These are phyloP conservation scores for Eonycteris spelaea DNA, from an alignment of 2,113 vertebrate species.

Conservation along the genomic window DNA sequence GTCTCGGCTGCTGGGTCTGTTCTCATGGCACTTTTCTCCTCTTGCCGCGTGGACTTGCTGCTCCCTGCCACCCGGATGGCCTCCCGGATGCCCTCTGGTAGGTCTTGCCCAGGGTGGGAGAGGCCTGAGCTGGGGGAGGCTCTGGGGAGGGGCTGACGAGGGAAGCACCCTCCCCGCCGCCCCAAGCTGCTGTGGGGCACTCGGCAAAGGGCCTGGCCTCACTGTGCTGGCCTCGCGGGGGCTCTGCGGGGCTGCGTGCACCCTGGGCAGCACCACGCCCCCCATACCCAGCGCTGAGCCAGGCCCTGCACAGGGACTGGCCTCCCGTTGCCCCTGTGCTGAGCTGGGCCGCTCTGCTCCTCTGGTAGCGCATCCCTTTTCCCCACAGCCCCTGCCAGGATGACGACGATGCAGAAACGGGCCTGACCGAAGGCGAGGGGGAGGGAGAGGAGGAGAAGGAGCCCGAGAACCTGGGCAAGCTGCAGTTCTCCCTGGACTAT, in stretches of 20 bases:
- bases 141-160: neutral
- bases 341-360: rapidly evolving
- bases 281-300: neutral
- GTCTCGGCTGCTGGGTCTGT: neutral
- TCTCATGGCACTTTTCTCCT: neutral
- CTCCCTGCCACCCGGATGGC: too few relatives aligned
- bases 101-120: neutral
- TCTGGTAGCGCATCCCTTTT: too few relatives aligned
- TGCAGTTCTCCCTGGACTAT: slow-evolving; percentile 97
- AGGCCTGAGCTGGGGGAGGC: neutral
- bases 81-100: slow-evolving; percentile 31
- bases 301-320: neutral
- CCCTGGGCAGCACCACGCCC: neutral
- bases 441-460: slow-evolving; percentile 97
- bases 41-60: neutral
- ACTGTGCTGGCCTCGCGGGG: neutral
- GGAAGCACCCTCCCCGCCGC: neutral
- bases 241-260: neutral
- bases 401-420: slow-evolving; percentile 91
- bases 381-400: slow-evolving; percentile 80
- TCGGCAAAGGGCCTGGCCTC: neutral
- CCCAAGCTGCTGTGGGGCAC: neutral
- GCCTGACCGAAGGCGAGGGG: slow-evolving; percentile 92
- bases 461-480: slow-evolving; percentile 95
- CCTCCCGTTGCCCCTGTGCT: neutral